These are phyloP conservation scores for Egretta garzetta DNA, from an alignment of 2,113 vertebrate species.

Conservation along the genomic window DNA sequence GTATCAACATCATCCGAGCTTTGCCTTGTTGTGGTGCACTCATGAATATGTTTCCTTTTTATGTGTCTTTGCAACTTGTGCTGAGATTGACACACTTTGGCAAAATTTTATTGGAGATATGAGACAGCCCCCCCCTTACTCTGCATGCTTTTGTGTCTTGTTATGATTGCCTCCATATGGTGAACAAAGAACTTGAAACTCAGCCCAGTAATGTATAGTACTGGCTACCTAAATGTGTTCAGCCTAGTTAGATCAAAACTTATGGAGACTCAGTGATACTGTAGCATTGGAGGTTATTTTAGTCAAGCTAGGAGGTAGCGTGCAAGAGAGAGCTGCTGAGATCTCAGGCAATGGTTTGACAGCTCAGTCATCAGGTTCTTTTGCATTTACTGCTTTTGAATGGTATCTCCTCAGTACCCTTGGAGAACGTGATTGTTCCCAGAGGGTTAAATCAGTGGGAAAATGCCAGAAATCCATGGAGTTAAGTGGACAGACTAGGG, in stretches of 20 bases:
- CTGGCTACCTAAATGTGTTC: slow-evolving; percentile 71
- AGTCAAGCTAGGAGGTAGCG: slow-evolving; percentile 27
- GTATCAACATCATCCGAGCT: slow-evolving; percentile 69
- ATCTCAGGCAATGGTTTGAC: slow-evolving; percentile 23
- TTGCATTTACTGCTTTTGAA: neutral
- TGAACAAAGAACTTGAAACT: slow-evolving; percentile 72
- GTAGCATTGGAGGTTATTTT: slow-evolving; percentile 60
- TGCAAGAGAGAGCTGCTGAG: neutral
- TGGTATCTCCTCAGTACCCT: neutral
- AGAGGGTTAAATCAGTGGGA: neutral
- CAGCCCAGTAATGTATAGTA: slow-evolving; percentile 73
- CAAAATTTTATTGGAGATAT: slow-evolving; percentile 69
- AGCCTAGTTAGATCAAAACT: slow-evolving; percentile 67
- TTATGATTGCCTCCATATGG: slow-evolving; percentile 68
- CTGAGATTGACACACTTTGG: slow-evolving; percentile 69
- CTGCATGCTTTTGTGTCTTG: slow-evolving; percentile 59
- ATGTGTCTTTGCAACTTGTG: slow-evolving; percentile 67
- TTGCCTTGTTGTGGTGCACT: slow-evolving; percentile 69
- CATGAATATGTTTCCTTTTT: slow-evolving; percentile 69
- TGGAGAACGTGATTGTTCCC: neutral
- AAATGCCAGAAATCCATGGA: neutral
- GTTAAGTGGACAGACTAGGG: neutral
- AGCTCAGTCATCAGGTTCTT: neutral
- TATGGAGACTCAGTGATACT: slow-evolving; percentile 56
- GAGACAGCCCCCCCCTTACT: slow-evolving; percentile 62